Evolutionary conservation across 2,888 invertebrate genomes (phyloP), one percentile per base, ranked within the genome.

Genomic region (Rambutsinella grinnellia): DNA sequence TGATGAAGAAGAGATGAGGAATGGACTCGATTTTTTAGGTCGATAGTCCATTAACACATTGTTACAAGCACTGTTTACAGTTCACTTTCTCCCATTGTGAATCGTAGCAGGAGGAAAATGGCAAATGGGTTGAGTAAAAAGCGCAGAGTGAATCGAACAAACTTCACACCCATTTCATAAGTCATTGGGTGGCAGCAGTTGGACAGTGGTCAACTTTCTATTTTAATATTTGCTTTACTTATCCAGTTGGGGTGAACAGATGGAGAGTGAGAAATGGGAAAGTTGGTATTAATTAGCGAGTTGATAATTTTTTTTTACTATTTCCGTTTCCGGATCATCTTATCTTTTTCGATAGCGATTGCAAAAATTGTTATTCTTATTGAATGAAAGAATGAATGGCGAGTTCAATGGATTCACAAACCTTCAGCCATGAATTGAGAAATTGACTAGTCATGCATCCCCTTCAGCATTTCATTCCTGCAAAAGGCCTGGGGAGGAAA

Each of bases 21-120:
- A 66, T 74, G 74, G 57, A 47, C 68, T 75, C 68, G 75, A 75
- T 75, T 75, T n/a, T n/a, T 75, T 67, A 62, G 75, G 75, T 75
- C 75, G 68, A 75, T 68, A 67, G 68, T 61, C 75, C 75, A 75
- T 75, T 75, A 75, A 54, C 75, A 75, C 68, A 75, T 75, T 61
- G 57, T 75, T 62, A 36, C 56, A 36, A 56, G 53, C 26, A 44
- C 57, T 60, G 36, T 27, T 60, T 23, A 46, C 26, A 53, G 27
- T 44, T 67, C 74, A 74, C 74, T 74, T 74, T 74, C 74, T 74
- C 74, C 74, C 53, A 74, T 74, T 74, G 74, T 36, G 36, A 36
- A 36, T 13, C 36, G 5, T 36, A 8, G 36, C 36, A 36, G 36
- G 36, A 36, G 13, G 36, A 36, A 8, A 36, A 13, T 13, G 36